Evolutionary conservation across 2,888 invertebrate species (phyloP), one percentile per base, ranked within the genome.

Genomic region (Amphipyra tragopoginis): DNA sequence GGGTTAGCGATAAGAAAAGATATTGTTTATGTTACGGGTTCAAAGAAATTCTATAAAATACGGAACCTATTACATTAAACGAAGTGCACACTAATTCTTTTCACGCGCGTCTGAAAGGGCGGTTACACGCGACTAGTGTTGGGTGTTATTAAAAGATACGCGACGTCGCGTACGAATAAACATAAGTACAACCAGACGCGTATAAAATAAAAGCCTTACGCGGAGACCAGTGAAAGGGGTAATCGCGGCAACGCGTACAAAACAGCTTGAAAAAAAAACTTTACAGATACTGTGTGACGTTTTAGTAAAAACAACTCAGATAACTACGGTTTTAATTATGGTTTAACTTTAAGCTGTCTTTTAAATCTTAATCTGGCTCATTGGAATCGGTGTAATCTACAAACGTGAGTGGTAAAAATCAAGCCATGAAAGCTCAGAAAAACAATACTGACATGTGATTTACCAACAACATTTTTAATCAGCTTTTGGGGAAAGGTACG

Each of bases 121-220:
- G 75, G 72, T 78, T 78, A 62, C 71, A 75, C 77, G 64, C 81
- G 75, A 82, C 83, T 79, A 83, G 83, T 82, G 89, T 83, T 49
- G 80, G 79, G 72, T 75, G 79, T 86, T 90, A 88, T 89, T 90
- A 89, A 90, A 88, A 89, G 88, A 88, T 88, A 88, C 84, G 84
- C 82, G 81, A 84, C 80, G 81, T 72, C 75, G 80, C 72, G 13
- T 26, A 83, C 79, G 84, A 83, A 83, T 87, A 86, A 82, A 88
- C 84, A 87, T 85, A 86, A 43, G 63, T 61, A 69, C 62, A 67
- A 62, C 55, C 59, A 68, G 47, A 54, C 43, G 48, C 26, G 65
- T 66, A 88, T 90, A 88, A 91, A 90, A 91, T 91, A 92, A 90
- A 91, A 89, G 89, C 86, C 80, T 84, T 75, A 81, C 81, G 85